Base-by-base conservation (phyloP, 2,797 vertebrate genomes). In the Jordanella pulchra region DNA sequence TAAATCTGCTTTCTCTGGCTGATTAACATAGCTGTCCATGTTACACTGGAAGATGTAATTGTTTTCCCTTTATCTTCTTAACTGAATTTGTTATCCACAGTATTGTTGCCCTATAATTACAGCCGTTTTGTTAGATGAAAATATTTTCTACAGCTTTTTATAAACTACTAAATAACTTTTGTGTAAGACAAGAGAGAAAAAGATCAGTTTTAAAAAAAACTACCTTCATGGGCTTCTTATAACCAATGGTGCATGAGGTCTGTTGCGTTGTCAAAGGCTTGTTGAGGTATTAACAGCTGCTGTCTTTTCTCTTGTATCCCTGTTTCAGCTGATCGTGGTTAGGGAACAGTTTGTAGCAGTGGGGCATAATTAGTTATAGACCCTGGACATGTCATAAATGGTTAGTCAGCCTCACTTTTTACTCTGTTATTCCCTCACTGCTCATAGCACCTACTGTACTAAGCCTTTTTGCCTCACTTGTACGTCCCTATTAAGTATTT, bases 341-440 rank as follows among this genome's bases (percentile, higher is more conserved):
- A 79, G 73, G 73, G 76, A 86, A 81, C 89, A 87, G 85, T 90
- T 86, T 87, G 87, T 72, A 80, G 87, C 79, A 77, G 75, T 55
- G 76, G 86, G 90, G 90, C 85, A 85, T 90, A 92, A 92, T 92
- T 92, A 91, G 86, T 86, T 87, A 89, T 83, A 86, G 84, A 82
- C 88, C 86, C 78, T 90, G 86, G 88, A 92, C 86, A 86, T 77
- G 87, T 91, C 91, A 82, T 86, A 84, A 76, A 86, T 84, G 87
- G 89, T 93, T 93, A 90, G 87, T 84, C 86, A 77, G 81, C 73
- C 28, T 78, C 55, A 53, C 76, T 84, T 39, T 86, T 86, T 83
- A 89, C 82, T 90, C 83, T 63, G 87, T 86, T 90, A 85, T 91
- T 77, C 88, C 66, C 77, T 81, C 74, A 72, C 67, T 73, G 81